A percentile compares a stretch with the other conserved stretches of the same genome.
These are phyloP conservation scores for Paraplagusia blochii DNA, from an alignment of 2,113 vertebrate species.

Conservation along the genomic window DNA sequence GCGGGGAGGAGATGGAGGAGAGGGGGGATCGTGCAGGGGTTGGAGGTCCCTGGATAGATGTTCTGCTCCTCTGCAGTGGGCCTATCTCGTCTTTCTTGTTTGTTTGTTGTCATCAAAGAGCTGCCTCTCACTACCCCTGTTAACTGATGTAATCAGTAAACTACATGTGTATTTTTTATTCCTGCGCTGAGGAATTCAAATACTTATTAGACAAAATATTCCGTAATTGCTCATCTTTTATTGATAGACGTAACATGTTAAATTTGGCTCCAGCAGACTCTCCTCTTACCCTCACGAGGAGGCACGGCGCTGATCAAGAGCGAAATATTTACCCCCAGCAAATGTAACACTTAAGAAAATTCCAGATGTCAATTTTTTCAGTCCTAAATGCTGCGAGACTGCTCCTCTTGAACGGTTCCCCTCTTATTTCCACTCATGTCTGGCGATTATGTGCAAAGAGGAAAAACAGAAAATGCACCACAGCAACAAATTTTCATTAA, in stretches of 20 bases:
- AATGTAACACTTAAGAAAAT: conserved; percentile 73
- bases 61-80: conserved; percentile 64
- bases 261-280: conserved; percentile 66
- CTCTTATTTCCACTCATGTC: conserved; percentile 61
- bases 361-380: conserved; percentile 66
- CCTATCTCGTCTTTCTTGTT: conserved; percentile 73
- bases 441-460: conserved; percentile 37
- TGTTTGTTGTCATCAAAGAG: conserved; percentile 74
- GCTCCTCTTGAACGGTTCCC: conserved; percentile 65
- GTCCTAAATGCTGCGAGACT: conserved; percentile 66
- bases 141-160: conserved; percentile 76
- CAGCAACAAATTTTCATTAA: conserved; percentile 54
- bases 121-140: conserved; percentile 64
- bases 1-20: conserved; percentile 27
- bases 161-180: conserved; percentile 54
- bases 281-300: conserved; percentile 64
- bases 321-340: conserved; percentile 61
- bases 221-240: conserved; percentile 79
- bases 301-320: conserved; percentile 69
- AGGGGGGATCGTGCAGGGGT: conserved; percentile 44
- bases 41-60: conserved; percentile 66
- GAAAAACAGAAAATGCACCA: conserved; percentile 28
- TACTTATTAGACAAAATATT: conserved; percentile 79
- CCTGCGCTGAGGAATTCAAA: conserved; percentile 70
- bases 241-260: conserved; percentile 75